A percentile compares a stretch with the other conserved stretches of the same genome.
phyloP scores from a whole-genome alignment of 2,113 vertebrate species.

The Heteronetta atricapilla region DNA sequence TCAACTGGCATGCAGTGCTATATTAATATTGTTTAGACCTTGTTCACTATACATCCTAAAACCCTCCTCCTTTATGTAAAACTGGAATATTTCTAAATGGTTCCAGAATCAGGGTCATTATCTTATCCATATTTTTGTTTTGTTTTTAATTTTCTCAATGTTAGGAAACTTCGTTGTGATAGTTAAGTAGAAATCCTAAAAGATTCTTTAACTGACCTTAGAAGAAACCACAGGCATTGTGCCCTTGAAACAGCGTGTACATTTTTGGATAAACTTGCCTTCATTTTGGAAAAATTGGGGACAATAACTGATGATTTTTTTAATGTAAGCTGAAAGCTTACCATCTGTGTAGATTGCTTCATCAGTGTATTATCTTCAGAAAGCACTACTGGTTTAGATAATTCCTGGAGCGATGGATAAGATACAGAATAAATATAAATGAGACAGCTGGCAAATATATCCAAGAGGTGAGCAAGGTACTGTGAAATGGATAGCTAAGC shows the following conservation, averaged over 20 bases:
- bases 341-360: constrained; percentile 63
- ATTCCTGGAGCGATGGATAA: constrained; percentile 37
- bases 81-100: neutral
- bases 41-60: neutral
- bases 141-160: neutral
- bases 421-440: neutral
- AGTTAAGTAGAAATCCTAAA: neutral
- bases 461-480: neutral
- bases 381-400: neutral
- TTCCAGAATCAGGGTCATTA: neutral
- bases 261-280: neutral
- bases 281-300: neutral
- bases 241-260: neutral
- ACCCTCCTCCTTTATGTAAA: neutral
- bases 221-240: neutral
- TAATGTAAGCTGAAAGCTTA: constrained; percentile 65
- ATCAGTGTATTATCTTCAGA: constrained; percentile 24
- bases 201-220: neutral
- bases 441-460: neutral
- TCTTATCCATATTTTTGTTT: neutral
- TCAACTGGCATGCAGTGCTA: neutral
- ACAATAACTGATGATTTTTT: constrained; percentile 59
- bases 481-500: neutral
- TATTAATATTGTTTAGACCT: neutral
- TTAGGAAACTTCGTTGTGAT: neutral